Percentiles rank a stretch among this genome's conserved stretches.
Evolutionary conservation across 1,140 invertebrate genomes (phyloP).

Genomic region (Drosophila ananassae): DNA sequence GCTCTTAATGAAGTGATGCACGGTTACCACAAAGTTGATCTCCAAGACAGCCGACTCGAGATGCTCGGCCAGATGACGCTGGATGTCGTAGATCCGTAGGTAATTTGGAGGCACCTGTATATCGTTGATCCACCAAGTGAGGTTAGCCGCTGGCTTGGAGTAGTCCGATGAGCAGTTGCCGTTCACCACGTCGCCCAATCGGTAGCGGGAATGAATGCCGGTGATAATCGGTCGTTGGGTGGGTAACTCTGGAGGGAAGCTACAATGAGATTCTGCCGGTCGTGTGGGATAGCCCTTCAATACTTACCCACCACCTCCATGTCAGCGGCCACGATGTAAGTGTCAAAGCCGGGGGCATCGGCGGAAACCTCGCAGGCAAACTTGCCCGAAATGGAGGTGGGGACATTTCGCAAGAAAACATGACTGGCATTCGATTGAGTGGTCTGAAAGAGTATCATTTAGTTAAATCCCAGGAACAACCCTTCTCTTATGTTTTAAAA

Average conservation of each 20-base stretch:
- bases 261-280: not conserved
- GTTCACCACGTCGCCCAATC: slow-evolving; percentile 88
- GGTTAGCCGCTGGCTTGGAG: slow-evolving; percentile 92
- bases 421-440: slow-evolving; percentile 87
- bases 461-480: not conserved
- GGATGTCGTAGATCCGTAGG: slow-evolving; percentile 68
- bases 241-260: slow-evolving; percentile 87
- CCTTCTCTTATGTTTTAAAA: too few relatives aligned
- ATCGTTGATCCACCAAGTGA: slow-evolving; percentile 94
- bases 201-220: slow-evolving; percentile 89
- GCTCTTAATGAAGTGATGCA: slow-evolving; percentile 85
- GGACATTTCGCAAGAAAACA: slow-evolving; percentile 86
- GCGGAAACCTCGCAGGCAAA: slow-evolving; percentile 93
- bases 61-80: slow-evolving; percentile 71
- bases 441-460: slow-evolving; percentile 81
- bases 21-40: slow-evolving; percentile 85
- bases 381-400: slow-evolving; percentile 87
- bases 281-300: not conserved
- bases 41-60: slow-evolving; percentile 76
- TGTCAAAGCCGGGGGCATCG: slow-evolving; percentile 93
- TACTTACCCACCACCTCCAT: slow-evolving; percentile 91
- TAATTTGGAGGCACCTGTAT: slow-evolving; percentile 84
- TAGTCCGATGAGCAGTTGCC: slow-evolving; percentile 90
- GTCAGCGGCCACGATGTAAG: slow-evolving; percentile 88
- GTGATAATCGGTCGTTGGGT: slow-evolving; percentile 88